A percentile compares a stretch with the other conserved stretches of the same genome.
phyloP scores from a whole-genome alignment of 2,888 invertebrate species.

The Dioctria linearis region DNA sequence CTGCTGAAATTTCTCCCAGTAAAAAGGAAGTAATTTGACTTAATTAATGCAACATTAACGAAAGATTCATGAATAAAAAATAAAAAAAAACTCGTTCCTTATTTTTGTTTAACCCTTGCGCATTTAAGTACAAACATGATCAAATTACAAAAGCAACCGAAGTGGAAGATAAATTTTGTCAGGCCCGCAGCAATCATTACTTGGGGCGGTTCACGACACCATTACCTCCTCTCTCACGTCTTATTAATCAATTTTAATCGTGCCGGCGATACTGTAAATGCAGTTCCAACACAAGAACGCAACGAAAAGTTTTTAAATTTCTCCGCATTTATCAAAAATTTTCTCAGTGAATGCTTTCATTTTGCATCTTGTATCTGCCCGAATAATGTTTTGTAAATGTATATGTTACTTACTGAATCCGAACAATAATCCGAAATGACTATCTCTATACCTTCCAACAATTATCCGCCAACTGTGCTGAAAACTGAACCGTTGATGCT shows the following conservation, averaged over 20 bases:
- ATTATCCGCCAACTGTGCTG: conserved; percentile 31
- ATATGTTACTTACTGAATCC: conserved; percentile 12
- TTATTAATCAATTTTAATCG: conserved; percentile 50
- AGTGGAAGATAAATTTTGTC: conserved; percentile 49
- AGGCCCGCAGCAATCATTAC: conserved; percentile 28
- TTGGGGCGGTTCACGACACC: conserved; percentile 52
- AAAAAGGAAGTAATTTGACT: conserved; percentile 18
- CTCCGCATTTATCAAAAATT: conserved; percentile 46
- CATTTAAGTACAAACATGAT: conserved; percentile 2
- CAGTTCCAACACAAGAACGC: not conserved
- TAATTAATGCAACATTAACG: conserved; percentile 10
- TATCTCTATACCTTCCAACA: conserved; percentile 21
- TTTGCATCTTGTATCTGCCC: conserved; percentile 40
- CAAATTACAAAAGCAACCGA: conserved; percentile 41
- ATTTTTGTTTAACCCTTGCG: conserved; percentile 31
- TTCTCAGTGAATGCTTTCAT: conserved; percentile 45
- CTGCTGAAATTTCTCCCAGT: not conserved
- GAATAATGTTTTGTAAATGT: conserved; percentile 4
- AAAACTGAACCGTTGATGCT: conserved; percentile 23
- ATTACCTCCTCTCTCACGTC: conserved; percentile 37
- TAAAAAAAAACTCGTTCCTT: conserved; percentile 8
- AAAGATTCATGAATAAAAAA: not conserved
- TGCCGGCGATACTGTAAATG: conserved; percentile 21
- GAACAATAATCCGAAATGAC: conserved; percentile 44
- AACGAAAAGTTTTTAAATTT: conserved; percentile 39